A percentile compares a stretch with the other conserved stretches of the same genome.
Evolutionary conservation across 2,797 vertebrate species (phyloP).

Genomic region (Euphonia xanthogaster): DNA sequence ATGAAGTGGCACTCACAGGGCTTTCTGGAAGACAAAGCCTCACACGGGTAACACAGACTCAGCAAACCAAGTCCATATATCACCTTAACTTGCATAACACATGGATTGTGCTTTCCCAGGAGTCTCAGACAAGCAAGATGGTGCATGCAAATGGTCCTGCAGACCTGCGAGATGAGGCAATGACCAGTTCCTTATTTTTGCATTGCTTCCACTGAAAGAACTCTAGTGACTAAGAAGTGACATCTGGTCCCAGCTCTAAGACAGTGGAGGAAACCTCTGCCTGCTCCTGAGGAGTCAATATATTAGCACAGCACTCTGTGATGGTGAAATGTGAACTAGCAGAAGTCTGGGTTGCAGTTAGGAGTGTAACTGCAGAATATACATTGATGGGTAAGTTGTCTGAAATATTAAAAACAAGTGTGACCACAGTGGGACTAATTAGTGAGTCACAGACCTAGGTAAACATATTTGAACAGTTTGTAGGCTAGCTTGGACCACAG

Average conservation of each 20-base stretch:
- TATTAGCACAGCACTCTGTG: accelerated
- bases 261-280: not conserved
- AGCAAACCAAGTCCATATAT: not conserved
- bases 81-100: not conserved
- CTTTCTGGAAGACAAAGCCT: not conserved
- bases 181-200: not conserved
- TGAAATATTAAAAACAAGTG: not conserved
- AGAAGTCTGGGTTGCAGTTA: not conserved
- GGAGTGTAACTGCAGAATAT: not conserved
- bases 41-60: accelerated
- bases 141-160: not conserved
- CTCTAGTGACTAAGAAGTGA: not conserved
- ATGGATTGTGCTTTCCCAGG: not conserved
- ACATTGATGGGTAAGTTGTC: not conserved
- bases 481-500: not conserved
- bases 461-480: not conserved
- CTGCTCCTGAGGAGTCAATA: not conserved
- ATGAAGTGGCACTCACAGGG: not conserved
- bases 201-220: not conserved
- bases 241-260: not conserved
- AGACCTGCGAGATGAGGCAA: not conserved
- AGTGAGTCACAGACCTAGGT: not conserved
- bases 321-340: not conserved
- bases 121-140: not conserved
- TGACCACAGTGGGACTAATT: not conserved